A percentile compares a stretch with the other conserved stretches of the same genome.
phyloP scores from a whole-genome alignment of 2,113 vertebrate species.

The Saguinus imperator region DNA sequence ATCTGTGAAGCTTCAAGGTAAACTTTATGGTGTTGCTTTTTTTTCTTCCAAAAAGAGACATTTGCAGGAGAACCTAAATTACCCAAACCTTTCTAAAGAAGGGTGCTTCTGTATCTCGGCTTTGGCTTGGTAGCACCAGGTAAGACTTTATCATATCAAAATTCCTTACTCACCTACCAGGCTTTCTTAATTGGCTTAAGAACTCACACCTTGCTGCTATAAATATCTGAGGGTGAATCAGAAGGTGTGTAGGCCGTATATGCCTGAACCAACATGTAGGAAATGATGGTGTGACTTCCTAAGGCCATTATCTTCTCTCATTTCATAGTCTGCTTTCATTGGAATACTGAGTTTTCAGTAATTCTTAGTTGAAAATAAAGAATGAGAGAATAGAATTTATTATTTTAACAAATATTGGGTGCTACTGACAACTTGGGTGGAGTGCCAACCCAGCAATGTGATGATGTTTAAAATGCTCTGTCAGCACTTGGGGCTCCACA shows the following conservation, averaged over 20 bases:
- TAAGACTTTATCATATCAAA: not conserved
- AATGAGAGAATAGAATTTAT: not conserved
- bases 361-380: slow-evolving; percentile 1
- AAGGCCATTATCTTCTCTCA: not conserved
- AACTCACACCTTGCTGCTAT: not conserved
- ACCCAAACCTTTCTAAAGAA: not conserved
- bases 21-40: not conserved
- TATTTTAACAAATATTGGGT: not conserved
- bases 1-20: not conserved
- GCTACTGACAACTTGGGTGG: not conserved
- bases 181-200: not conserved
- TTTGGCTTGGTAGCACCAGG: not conserved
- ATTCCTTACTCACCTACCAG: not conserved
- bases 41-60: not conserved
- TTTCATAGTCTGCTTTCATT: not conserved
- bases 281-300: not conserved
- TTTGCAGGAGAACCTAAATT: not conserved
- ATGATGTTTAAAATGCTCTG: slow-evolving; percentile 54
- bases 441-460: not conserved
- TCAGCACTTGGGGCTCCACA: slow-evolving; percentile 60
- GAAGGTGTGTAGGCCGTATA: not conserved
- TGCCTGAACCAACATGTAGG: not conserved
- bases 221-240: not conserved
- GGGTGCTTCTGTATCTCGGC: not conserved
- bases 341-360: not conserved